phyloP scores from a whole-genome alignment of 2,888 invertebrate genomes.

The Idaea aversata region DNA sequence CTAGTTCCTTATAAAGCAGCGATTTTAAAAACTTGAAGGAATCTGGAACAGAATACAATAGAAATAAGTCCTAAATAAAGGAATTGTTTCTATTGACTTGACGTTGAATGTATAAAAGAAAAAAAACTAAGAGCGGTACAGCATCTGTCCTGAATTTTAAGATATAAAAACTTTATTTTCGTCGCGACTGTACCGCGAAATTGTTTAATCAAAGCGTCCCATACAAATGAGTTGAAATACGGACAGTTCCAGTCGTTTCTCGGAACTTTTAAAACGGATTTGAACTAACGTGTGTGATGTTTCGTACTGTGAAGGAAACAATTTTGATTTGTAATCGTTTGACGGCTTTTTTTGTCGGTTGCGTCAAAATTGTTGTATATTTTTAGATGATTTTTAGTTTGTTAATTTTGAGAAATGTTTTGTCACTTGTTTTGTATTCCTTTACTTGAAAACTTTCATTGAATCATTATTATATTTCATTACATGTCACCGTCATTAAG shows the following conservation, averaged over 20 bases:
- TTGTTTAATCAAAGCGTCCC: conserved; percentile 40
- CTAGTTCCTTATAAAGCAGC: not conserved
- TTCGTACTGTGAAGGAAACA: not conserved
- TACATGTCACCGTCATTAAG: no score
- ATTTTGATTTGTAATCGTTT: not conserved
- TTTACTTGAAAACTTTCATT: no score
- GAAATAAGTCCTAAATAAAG: no score
- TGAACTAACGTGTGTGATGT: not conserved
- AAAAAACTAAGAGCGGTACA: conserved; percentile 18
- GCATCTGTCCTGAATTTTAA: conserved; percentile 31
- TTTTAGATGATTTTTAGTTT: not conserved
- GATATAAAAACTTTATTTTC: conserved; percentile 36
- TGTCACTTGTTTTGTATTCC: no score
- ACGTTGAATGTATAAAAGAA: not conserved
- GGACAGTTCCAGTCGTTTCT: not conserved
- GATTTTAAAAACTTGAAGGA: not conserved
- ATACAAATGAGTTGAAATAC: conserved; percentile 29
- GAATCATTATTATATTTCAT: no score
- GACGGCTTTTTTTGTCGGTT: not conserved
- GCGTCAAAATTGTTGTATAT: not conserved
- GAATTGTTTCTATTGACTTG: not conserved
- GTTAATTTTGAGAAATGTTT: no score
- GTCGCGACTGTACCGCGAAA: conserved; percentile 29
- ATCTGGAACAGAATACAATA: not conserved
- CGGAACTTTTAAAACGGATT: conserved; percentile 11